These are phyloP conservation scores for Cataglyphis albicans DNA, from an alignment of 2,888 invertebrate species.

Conservation along the genomic window DNA sequence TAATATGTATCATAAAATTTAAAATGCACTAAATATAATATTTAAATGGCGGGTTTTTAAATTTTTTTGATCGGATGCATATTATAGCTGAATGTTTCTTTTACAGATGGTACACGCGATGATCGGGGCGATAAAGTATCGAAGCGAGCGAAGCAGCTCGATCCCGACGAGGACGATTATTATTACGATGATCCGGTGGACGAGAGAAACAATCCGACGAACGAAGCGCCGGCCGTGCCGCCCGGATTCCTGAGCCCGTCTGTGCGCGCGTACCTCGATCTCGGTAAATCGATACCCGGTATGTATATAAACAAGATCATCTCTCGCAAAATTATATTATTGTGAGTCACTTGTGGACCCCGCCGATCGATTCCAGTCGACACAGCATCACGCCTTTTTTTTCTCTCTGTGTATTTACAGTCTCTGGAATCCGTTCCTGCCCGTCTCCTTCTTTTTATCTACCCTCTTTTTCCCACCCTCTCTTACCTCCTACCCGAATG, in stretches of 20 bases:
- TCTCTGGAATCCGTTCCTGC: constrained; percentile 20
- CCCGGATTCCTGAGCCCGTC: constrained; percentile 94
- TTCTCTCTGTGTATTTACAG: neutral
- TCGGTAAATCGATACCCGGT: constrained; percentile 96
- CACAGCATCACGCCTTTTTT: neutral
- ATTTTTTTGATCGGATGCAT: neutral
- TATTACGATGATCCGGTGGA: constrained; percentile 85
- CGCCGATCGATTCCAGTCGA: neutral
- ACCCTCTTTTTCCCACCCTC: neutral
- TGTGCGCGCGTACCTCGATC: constrained; percentile 94
- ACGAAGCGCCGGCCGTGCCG: constrained; percentile 88
- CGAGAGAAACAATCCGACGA: constrained; percentile 86
- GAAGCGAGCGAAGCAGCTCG: constrained; percentile 86
- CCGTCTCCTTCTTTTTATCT: neutral
- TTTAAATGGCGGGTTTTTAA: neutral
- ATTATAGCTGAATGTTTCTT: constrained; percentile 24
- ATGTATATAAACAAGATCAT: constrained; percentile 84
- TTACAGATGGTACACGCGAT: constrained; percentile 65
- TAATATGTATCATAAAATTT: too few species aligned
- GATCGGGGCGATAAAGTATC: constrained; percentile 82
- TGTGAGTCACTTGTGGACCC: constrained; percentile 31
- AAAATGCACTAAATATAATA: neutral
- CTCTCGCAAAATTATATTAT: constrained; percentile 67
- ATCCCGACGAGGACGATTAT: constrained; percentile 84
- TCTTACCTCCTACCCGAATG: neutral